Evolutionary conservation across 2,888 invertebrate genomes (phyloP).

Genomic region (Drosophila borealis): DNA sequence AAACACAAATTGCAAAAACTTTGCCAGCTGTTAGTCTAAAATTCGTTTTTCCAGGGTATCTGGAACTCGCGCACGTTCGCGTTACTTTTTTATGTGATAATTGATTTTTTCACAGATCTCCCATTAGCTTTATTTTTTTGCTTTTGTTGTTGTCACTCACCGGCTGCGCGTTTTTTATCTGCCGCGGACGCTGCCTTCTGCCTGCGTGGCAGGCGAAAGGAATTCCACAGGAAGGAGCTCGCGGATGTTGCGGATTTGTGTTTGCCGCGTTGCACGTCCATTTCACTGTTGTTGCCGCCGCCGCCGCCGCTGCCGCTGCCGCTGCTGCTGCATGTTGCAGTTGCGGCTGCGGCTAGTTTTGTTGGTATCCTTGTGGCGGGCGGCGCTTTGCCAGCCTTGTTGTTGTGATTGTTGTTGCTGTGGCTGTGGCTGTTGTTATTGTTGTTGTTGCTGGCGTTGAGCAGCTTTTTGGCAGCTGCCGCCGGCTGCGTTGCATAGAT

Average conservation of each 20-base stretch:
- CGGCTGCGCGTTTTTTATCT: slow-evolving; percentile 52
- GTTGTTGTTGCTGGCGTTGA: slow-evolving; percentile 37
- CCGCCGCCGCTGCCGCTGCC: background rate
- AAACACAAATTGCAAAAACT: background rate
- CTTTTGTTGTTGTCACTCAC: slow-evolving; percentile 37
- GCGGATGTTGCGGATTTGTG: slow-evolving; percentile 50
- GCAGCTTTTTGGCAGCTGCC: slow-evolving; percentile 56
- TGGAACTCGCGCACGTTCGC: background rate
- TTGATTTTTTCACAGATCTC: slow-evolving; percentile 56
- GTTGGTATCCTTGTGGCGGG: slow-evolving; percentile 74
- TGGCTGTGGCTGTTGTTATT: slow-evolving; percentile 34
- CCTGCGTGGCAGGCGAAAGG: slow-evolving; percentile 84
- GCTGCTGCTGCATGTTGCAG: slow-evolving; percentile 13
- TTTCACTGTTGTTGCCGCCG: slow-evolving; percentile 7
- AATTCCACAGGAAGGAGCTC: slow-evolving; percentile 83
- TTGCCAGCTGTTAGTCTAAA: no score
- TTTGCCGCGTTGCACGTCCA: slow-evolving; percentile 26
- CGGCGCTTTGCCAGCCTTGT: slow-evolving; percentile 38
- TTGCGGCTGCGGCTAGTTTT: slow-evolving; percentile 32
- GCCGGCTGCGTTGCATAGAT: slow-evolving; percentile 40
- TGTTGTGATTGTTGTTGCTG: slow-evolving; percentile 31
- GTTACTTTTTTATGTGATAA: slow-evolving; percentile 4
- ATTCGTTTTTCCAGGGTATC: slow-evolving; percentile 9
- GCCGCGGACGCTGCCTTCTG: slow-evolving; percentile 67
- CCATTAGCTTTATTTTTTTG: background rate